Base-by-base conservation (phyloP, 2,797 vertebrate species). In the Orientallactaga sibirica region DNA sequence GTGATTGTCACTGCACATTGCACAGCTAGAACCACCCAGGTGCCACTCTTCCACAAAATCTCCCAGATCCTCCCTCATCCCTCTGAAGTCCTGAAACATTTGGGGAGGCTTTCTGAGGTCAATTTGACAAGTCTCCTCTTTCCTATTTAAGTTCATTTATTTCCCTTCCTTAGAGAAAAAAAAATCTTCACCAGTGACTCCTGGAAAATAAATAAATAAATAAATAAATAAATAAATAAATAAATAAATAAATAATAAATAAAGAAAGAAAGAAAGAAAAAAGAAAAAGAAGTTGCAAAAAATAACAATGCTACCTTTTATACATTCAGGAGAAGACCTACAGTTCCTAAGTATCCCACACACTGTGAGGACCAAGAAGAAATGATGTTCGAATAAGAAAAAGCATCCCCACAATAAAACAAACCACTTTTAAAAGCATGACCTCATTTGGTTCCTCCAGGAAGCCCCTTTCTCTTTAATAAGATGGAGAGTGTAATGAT, bases 381-480 rank as follows among this genome's bases (percentile, higher is more conserved):
- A 89, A 79, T 61, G n/a, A 79, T 43, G 19, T 7, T 80, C 81
- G 75, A 64, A 74, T 77, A 48, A 27, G 33, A 76, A 89, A 86
- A 64, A 79, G 3, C 27, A 37, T 29, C 58, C 62, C 24, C 61
- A 58, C 41, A 87, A 75, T 78, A 85, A 78, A 91, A 78, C 61
- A 58, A 19, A 41, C 81, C 75, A 52, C 61, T 93, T 95, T 81
- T 68, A 91, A 92, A 85, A 43, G 67, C 52, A 48, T 82, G 70
- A 82, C 90, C 89, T 82, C 87, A 66, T 68, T 71, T 22, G 33
- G 77, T 76, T 22, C 73, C 64, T 25, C 6, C 37, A 24, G 58
- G 87, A 71, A 61, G 9, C 83, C 85, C n/a, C 62, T 93, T 93
- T 71, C 79, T 96, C 90, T 77, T 84, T 66, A 67, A 41, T 71